Evolutionary conservation across 2,888 invertebrate genomes (phyloP), one percentile per base, ranked within the genome.

Genomic region (Lathronympha strigana): DNA sequence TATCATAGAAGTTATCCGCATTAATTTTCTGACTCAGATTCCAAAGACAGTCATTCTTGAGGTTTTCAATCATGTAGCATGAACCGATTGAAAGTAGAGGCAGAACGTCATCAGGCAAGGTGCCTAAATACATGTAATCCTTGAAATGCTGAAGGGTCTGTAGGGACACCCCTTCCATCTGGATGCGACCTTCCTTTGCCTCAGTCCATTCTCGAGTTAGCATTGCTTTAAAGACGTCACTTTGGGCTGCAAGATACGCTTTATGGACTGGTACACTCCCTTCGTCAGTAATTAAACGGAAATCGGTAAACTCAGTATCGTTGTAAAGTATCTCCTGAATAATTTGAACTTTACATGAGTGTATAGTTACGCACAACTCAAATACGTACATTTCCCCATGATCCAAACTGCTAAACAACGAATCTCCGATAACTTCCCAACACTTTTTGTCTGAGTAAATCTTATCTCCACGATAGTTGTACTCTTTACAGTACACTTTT

Each of bases 61-160:
- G 38, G 6, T 17, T 15, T 40, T 15, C 15, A 15, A 40, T 40
- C 38, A 40, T 40, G 38, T 40, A 40, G 38, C 38, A 40, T 40
- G 38, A 40, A 15, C 15, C 38, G 17, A 40, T 40, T 15, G 38
- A 40, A 1, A 40, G 38, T 8, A 40, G 8, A 1, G 38, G 38
- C 1, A 40, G 38, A 17, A 40, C 15, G 6, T 17, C 38, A 17
- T 40, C 38, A 8, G 38, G 38, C 38, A 40, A 15, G 15, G 15
- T 40, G 3, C 38, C 15, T 15, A 40, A 15, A 8, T 40, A 40
- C 38, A 40, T 40, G 38, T 40, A 40, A 8, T 40, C 17, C 8
- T 40, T 40, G 6, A 40, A 15, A 15, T 40, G 38, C 38, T 40
- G 38, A 15, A 40, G 38, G 38, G 38, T 40, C 38, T 40, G 38